These are phyloP conservation scores for Lepus europaeus DNA, from an alignment of 2,113 vertebrate species.

Conservation along the genomic window DNA sequence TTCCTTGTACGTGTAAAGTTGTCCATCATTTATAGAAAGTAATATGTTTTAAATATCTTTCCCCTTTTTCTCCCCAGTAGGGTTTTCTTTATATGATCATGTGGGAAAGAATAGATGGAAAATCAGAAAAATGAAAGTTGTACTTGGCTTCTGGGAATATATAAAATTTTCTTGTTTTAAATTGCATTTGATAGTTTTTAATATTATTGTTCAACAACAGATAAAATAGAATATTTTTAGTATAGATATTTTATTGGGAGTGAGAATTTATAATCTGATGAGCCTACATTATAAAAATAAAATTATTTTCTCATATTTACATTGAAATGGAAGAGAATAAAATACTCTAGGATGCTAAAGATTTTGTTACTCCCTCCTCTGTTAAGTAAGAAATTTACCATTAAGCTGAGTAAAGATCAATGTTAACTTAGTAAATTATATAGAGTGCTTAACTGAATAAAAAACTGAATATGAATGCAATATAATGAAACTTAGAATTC, in stretches of 20 bases:
- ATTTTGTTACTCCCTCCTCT: not conserved
- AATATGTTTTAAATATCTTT: not conserved
- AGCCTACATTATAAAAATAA: not conserved
- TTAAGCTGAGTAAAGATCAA: conserved; percentile 10
- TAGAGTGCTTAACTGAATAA: conserved; percentile 11
- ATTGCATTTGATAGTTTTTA: conserved; percentile 30
- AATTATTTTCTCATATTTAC: not conserved
- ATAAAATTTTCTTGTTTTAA: conserved; percentile 43
- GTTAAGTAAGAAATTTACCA: not conserved
- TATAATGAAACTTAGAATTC: conserved; percentile 48
- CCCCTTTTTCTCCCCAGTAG: not conserved
- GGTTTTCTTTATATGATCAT: conserved; percentile 34
- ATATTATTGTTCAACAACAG: not conserved
- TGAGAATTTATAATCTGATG: not conserved
- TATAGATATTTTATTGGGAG: not conserved
- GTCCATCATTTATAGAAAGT: not conserved
- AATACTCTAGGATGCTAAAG: not conserved
- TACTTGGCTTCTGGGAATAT: not conserved
- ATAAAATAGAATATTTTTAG: not conserved
- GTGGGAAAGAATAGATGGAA: conserved; percentile 40
- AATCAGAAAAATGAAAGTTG: not conserved
- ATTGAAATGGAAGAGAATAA: conserved; percentile 42
- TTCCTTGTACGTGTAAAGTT: not conserved
- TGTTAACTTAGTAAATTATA: conserved; percentile 1
- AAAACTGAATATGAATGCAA: not conserved